Evolutionary conservation across 2,888 invertebrate genomes (phyloP).

Genomic region (Scotopteryx bipunctaria): DNA sequence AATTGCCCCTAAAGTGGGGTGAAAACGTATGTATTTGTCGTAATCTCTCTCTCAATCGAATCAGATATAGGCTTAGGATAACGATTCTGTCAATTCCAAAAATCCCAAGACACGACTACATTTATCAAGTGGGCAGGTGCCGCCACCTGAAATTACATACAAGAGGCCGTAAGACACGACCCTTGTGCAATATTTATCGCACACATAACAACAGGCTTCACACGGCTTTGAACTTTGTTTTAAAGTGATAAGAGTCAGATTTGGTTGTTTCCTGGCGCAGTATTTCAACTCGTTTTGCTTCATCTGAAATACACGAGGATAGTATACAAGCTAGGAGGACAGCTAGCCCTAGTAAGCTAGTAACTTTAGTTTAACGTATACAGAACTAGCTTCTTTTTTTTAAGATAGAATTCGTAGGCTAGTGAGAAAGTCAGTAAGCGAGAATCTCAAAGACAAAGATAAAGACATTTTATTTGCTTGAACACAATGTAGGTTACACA

Average conservation of each 20-base stretch:
- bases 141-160: conserved; percentile 52
- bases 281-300: conserved; percentile 34
- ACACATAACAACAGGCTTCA: conserved; percentile 32
- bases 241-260: not conserved
- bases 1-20: too few relatives aligned
- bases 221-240: conserved; percentile 5
- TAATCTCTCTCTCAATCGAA: conserved; percentile 20
- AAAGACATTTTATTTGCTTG: too few relatives aligned
- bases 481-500: too few relatives aligned
- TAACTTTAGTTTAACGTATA: too few relatives aligned
- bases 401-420: too few relatives aligned
- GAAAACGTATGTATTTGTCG: too few relatives aligned
- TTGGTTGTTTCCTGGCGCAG: not conserved
- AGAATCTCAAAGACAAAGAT: too few relatives aligned
- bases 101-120: conserved; percentile 40
- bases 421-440: too few relatives aligned
- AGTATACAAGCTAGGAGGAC: too few relatives aligned
- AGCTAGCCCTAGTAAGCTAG: too few relatives aligned
- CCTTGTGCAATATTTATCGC: conserved; percentile 39
- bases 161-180: conserved; percentile 41
- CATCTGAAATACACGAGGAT: too few relatives aligned
- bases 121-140: conserved; percentile 55
- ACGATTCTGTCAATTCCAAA: conserved; percentile 37
- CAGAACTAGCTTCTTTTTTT: too few relatives aligned
- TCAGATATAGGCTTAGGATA: conserved; percentile 13